Conservation (phyloP, 2,797 vertebrate species). For the Artibeus lituratus region DNA sequence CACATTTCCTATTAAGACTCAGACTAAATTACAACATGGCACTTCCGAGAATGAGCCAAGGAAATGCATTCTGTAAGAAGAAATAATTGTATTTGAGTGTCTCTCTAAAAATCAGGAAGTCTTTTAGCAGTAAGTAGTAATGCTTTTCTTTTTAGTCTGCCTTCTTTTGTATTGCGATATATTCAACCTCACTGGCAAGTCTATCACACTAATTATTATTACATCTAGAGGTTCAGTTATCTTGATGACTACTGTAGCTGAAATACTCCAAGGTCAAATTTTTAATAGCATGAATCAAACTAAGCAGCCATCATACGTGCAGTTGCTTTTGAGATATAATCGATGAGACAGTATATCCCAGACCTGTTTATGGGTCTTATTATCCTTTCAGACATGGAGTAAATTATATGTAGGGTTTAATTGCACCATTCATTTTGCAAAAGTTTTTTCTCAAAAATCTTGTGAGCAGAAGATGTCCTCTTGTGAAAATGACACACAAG, state of each 20-base stretch:
- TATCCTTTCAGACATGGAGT: constrained; percentile 52
- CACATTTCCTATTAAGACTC: constrained; percentile 80
- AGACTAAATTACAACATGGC: constrained; percentile 77
- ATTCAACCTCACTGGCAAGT: constrained; percentile 72
- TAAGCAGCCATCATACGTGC: constrained; percentile 18
- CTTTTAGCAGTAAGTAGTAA: constrained; percentile 74
- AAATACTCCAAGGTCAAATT: constrained; percentile 79
- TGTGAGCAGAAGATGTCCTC: neutral
- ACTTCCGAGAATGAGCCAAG: constrained; percentile 75
- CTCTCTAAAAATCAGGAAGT: constrained; percentile 77
- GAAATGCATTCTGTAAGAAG: constrained; percentile 77
- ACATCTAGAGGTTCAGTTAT: constrained; percentile 77
- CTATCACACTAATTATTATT: constrained; percentile 81
- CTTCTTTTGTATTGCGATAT: constrained; percentile 64
- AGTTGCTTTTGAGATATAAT: constrained; percentile 35
- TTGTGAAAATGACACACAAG: constrained; percentile 53
- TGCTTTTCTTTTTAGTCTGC: constrained; percentile 71
- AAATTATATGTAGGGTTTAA: constrained; percentile 53
- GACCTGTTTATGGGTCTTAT: constrained; percentile 57
- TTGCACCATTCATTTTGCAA: constrained; percentile 27
- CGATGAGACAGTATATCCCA: constrained; percentile 16
- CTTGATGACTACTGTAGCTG: constrained; percentile 73
- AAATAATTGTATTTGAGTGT: constrained; percentile 79
- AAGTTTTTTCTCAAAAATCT: constrained; percentile 58
- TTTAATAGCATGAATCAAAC: constrained; percentile 66